Percentiles rank a stretch among this genome's conserved stretches.
Evolutionary conservation across 2,888 invertebrate species (phyloP).

Genomic region (Pristionchus japonicus): DNA sequence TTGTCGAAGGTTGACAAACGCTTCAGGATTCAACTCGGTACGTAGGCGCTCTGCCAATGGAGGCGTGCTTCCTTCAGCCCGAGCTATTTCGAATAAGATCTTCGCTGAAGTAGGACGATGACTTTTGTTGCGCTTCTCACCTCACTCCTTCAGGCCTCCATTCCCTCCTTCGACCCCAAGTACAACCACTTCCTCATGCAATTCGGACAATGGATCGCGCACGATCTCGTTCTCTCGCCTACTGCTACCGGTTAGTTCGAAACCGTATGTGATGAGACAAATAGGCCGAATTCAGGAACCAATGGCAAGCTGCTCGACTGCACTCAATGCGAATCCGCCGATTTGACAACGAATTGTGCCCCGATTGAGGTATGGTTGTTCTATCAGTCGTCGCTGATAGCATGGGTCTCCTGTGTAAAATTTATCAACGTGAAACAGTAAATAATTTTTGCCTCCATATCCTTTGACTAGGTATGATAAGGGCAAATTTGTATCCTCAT

Average conservation of each 20-base stretch:
- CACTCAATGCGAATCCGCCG: conserved; percentile 85
- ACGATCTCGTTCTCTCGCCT: conserved; percentile 92
- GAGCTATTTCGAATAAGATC: conserved; percentile 34
- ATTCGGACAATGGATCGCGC: conserved; percentile 93
- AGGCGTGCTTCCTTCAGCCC: background rate
- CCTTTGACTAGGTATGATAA: conserved; percentile 83
- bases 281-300: conserved; percentile 45
- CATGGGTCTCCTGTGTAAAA: no score
- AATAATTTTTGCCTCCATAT: no score
- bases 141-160: conserved; percentile 48
- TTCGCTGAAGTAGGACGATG: no score
- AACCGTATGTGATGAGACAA: background rate
- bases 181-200: conserved; percentile 83
- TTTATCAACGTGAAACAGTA: no score
- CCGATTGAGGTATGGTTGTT: conserved; percentile 93
- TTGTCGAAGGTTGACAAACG: no score
- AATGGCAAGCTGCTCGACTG: conserved; percentile 62
- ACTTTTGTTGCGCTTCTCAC: no score
- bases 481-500: conserved; percentile 75
- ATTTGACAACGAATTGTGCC: conserved; percentile 92
- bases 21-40: conserved; percentile 38
- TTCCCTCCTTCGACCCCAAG: conserved; percentile 49
- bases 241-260: conserved; percentile 77
- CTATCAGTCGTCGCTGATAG: no score
- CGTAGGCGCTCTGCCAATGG: conserved; percentile 7